Base-by-base conservation (phyloP, 1,140 invertebrate species). In the Heliconius congener region DNA sequence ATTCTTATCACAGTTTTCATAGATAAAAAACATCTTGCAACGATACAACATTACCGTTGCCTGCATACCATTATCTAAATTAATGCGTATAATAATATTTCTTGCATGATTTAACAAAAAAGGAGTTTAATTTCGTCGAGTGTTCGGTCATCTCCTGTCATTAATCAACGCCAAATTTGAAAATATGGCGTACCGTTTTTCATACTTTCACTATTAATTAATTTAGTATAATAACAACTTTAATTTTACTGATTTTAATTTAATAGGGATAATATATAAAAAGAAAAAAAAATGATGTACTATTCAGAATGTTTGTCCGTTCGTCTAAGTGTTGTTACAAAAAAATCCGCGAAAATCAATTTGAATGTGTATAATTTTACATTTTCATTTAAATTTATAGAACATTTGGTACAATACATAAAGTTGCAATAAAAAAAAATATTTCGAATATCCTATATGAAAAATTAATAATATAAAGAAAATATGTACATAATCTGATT, bases 121-220 rank as follows among this genome's bases (percentile, higher is more conserved):
- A 77, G 71, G 39, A 66, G 13, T 76, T 66, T 66, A 79, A 79
- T 82, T 71, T 79, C 70, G 74, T 27, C 74, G 50, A 81, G 74
- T 78, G 57, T 46, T 46, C 71, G 46, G 70, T 39, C 74, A 34
- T 71, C 66, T 75, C 37, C 76, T 74, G 70, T 80, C 81, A 82
- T 82, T 75, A 82, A 82, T 82, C 81, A 82, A 52, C 50, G 37
- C n/a, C 57, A 39, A 57, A 75, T 79, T 82, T 80, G 75, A 82
- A 82, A 80, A 60, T 79, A 74, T 80, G 50, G 60, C 79, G 76
- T 57, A 81, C 71, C 52, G 46, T 13, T 30, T 55, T 80, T 74
- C 60, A 6, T 60, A 71, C 72, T 81, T 81, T 81, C 76, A 81
- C 79, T 80, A 30, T 30, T 30, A 27, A 66, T 66, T 66, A 30